Evolutionary conservation across 35 echinoderm and acorn worm genomes (phyloP).

Genomic region (Strongylocentrotus purpuratus): DNA sequence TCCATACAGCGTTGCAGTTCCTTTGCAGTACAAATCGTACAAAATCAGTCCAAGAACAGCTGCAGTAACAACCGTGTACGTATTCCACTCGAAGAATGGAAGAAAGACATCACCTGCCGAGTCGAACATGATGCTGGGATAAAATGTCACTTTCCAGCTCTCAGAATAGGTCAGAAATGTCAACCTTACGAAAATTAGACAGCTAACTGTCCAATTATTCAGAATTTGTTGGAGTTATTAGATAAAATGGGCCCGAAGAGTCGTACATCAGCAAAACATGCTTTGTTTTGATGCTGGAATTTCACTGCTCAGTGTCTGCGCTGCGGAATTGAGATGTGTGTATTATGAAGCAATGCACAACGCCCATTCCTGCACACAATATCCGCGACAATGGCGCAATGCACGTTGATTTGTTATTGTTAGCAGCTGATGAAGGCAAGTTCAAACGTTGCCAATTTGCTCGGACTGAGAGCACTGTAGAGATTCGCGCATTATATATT

Average conservation of each 20-base stretch:
- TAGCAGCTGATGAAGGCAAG: not conserved
- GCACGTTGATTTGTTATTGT: not conserved
- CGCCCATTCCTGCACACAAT: not conserved
- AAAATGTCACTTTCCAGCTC: not conserved
- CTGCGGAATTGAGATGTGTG: not conserved
- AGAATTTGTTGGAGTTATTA: not conserved
- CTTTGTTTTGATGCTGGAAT: not conserved
- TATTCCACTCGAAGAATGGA: slow-evolving; percentile 35
- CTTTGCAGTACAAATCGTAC: slow-evolving; percentile 34
- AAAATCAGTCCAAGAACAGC: slow-evolving; percentile 27
- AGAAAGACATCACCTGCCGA: slow-evolving; percentile 11
- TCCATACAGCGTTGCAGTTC: slow-evolving; percentile 23
- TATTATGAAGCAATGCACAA: not conserved
- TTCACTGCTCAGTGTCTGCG: not conserved
- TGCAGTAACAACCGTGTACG: slow-evolving; percentile 27
- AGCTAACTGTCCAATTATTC: not conserved
- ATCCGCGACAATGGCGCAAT: not conserved
- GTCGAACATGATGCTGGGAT: slow-evolving; percentile 23
- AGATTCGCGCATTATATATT: not conserved
- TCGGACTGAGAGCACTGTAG: not conserved
- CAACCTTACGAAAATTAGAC: not conserved
- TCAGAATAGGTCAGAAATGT: not conserved
- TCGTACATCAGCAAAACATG: not conserved
- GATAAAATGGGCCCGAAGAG: not conserved
- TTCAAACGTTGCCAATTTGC: not conserved